Base-by-base conservation (phyloP, 2,797 vertebrate genomes). In the Pampus argenteus region DNA sequence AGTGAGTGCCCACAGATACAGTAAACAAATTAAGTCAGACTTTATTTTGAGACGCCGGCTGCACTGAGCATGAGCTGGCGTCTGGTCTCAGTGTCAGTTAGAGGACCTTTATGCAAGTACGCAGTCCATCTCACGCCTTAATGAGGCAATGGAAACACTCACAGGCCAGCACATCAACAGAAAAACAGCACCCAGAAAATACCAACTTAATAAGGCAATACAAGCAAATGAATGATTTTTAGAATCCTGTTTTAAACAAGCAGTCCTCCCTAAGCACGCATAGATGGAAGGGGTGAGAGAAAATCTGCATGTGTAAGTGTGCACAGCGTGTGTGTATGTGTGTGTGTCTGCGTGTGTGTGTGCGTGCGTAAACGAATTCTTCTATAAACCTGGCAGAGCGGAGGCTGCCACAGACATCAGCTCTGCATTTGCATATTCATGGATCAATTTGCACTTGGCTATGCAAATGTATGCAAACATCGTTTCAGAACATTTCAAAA, bases 391-490 rank as follows among this genome's bases (percentile, higher is more conserved):
- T 94, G 93, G 92, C 93, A 93, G 92, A 93, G 93, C 89, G 83
- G 89, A 92, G 91, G 92, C 94, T 95, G 94, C 94, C 93, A 94
- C 93, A 94, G 93, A 94, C 94, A 94, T 95, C 94, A 94, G 91
- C 92, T 77, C 87, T 2, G 65, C 88, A 95, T 94, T 94, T 95
- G 94, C 94, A 95, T 95, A 95, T 95, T 95, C 94, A 95, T 93
- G 93, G 92, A 91, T 94, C 93, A 94, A 94, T 95, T 95, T 95
- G 93, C 94, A 94, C 94, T 95, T 94, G 94, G 92, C 93, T 94
- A 95, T 95, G 94, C 94, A 94, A 95, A 95, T 95, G 93, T 94
- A 95, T 95, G 94, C 94, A 95, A 95, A 95, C 94, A 95, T 94
- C 89, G 84, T 95, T 94, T 94, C 93, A 93, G 93, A 94, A 94